Percentiles rank a stretch among this genome's conserved stretches.
Evolutionary conservation across 2,888 invertebrate genomes (phyloP).

Genomic region (Drosophila quasianomalipes): DNA sequence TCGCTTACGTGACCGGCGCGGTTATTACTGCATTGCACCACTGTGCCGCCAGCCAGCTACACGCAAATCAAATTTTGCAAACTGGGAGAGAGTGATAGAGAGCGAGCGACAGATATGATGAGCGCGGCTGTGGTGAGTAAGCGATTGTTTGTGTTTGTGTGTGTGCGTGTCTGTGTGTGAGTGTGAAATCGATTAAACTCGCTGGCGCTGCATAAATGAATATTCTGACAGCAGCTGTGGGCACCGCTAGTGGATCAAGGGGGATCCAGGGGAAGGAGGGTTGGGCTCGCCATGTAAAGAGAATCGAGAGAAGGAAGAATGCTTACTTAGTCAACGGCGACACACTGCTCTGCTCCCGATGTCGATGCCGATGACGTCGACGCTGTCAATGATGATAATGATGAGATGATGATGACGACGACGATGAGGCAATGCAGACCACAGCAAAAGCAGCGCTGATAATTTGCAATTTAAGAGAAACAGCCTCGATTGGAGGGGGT

Average conservation of each 20-base stretch:
- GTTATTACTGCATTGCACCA: slow-evolving; percentile 60
- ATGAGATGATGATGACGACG: not conserved
- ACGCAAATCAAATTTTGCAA: slow-evolving; percentile 54
- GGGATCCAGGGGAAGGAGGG: not conserved
- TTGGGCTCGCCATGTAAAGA: not conserved
- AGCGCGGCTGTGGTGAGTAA: slow-evolving; percentile 50
- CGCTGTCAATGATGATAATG: not conserved
- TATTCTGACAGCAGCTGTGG: slow-evolving; percentile 54
- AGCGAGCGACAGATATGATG: slow-evolving; percentile 9
- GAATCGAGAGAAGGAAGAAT: not conserved
- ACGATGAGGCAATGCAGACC: slow-evolving; percentile 5
- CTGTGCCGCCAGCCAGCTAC: slow-evolving; percentile 61
- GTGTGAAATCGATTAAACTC: slow-evolving; percentile 58
- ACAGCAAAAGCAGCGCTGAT: not conserved
- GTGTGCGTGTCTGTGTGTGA: slow-evolving; percentile 11
- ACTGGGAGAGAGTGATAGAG: slow-evolving; percentile 10
- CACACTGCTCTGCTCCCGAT: slow-evolving; percentile 19
- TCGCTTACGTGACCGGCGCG: slow-evolving; percentile 56
- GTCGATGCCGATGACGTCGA: not conserved
- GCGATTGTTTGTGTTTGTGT: slow-evolving; percentile 4
- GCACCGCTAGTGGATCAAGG: slow-evolving; percentile 8
- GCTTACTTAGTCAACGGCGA: slow-evolving; percentile 31
- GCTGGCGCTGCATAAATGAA: slow-evolving; percentile 56
- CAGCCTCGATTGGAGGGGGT: not conserved
- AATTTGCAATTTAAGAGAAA: slow-evolving; percentile 9